These are phyloP conservation scores for Zaprionus ghesquierei DNA, from an alignment of 1,140 invertebrate genomes.

Conservation along the genomic window DNA sequence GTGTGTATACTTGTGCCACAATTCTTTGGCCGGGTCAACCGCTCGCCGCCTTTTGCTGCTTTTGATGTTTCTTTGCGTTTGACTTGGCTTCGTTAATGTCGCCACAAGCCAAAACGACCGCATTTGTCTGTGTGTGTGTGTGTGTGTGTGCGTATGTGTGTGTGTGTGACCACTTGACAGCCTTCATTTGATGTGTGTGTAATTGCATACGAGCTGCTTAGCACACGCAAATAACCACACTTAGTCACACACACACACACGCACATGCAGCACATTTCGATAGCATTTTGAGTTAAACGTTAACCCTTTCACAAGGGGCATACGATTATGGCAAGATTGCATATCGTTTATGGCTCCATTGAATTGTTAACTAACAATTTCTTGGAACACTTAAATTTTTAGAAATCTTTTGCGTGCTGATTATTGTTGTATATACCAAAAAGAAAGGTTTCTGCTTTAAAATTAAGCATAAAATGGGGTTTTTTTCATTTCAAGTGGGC, in stretches of 20 bases:
- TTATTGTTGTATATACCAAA: too few species aligned
- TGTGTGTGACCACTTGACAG: slow-evolving; percentile 3
- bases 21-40: slow-evolving; percentile 25
- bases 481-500: neutral
- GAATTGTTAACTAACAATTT: too few species aligned
- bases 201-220: neutral
- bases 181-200: slow-evolving; percentile 7
- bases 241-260: neutral
- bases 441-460: too few species aligned
- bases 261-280: neutral
- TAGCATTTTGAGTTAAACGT: neutral
- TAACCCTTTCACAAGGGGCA: too few species aligned
- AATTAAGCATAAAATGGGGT: too few species aligned
- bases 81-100: slow-evolving; percentile 39
- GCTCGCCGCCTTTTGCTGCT: slow-evolving; percentile 13
- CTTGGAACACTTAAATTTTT: too few species aligned
- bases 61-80: slow-evolving; percentile 41
- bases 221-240: neutral
- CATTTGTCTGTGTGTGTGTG: slow-evolving; percentile 1
- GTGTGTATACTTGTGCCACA: neutral
- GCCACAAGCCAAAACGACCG: slow-evolving; percentile 17
- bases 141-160: slow-evolving; percentile 6
- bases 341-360: too few species aligned
- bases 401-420: too few species aligned
- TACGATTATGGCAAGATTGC: too few species aligned